Conservation (phyloP, 2,113 vertebrate species). For the Gopherus evgoodei region DNA sequence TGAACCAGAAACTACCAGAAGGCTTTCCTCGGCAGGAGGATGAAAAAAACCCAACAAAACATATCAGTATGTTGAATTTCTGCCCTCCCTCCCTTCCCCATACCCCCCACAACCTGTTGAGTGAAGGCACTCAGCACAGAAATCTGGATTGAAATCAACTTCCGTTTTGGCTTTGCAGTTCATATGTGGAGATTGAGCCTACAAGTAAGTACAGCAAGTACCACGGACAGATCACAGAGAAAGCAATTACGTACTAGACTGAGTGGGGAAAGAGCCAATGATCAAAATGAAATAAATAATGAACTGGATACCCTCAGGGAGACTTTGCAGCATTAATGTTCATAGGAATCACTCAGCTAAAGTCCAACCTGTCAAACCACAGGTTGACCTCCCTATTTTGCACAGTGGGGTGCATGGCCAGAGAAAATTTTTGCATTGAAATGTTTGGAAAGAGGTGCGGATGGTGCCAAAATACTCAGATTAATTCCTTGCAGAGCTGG, state of each 20-base stretch:
- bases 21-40: background rate
- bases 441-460: background rate
- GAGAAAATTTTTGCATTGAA: background rate
- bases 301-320: no score
- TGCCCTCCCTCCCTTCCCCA: background rate
- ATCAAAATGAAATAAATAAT: background rate
- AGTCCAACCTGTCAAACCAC: background rate
- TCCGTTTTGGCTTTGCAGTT: background rate
- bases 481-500: background rate
- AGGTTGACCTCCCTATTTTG: background rate
- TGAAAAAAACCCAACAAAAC: background rate
- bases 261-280: background rate
- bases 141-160: background rate
- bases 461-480: background rate
- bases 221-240: background rate
- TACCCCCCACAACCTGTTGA: background rate
- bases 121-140: background rate
- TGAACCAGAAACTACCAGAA: background rate
- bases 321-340: background rate
- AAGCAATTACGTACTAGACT: accelerated
- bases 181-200: background rate
- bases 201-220: background rate
- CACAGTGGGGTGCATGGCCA: background rate
- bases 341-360: background rate
- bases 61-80: background rate